A percentile compares a stretch with the other conserved stretches of the same genome.
Evolutionary conservation across 2,888 invertebrate genomes (phyloP).

Genomic region (Tenodera sinensis): DNA sequence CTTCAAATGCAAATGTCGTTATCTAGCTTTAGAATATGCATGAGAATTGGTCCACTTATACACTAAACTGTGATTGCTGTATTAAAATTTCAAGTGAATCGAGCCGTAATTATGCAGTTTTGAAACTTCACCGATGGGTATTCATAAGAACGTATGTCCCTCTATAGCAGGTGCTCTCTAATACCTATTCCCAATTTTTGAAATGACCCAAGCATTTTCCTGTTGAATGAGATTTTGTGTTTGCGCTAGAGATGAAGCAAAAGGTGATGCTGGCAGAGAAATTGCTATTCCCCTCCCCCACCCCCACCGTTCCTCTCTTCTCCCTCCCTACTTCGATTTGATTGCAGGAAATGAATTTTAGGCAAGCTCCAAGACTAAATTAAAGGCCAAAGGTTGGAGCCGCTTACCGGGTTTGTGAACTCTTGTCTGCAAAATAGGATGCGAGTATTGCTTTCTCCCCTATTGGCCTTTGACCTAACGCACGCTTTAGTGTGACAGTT

Average conservation of each 20-base stretch:
- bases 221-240: not conserved
- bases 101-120: too few relatives aligned
- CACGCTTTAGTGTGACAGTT: too few relatives aligned
- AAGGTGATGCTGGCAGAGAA: not conserved
- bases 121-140: too few relatives aligned
- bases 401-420: not conserved
- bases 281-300: not conserved
- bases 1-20: too few relatives aligned
- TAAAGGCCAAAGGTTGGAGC: not conserved
- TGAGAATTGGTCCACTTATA: too few relatives aligned
- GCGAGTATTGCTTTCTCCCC: too few relatives aligned
- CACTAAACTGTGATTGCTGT: too few relatives aligned
- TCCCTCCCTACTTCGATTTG: not conserved
- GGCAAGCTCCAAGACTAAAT: not conserved
- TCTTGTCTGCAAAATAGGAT: not conserved
- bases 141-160: too few relatives aligned
- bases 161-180: not conserved
- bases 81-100: too few relatives aligned
- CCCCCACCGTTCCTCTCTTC: not conserved
- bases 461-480: too few relatives aligned
- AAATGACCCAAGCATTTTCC: not conserved
- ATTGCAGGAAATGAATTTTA: slow-evolving; percentile 8
- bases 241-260: not conserved
- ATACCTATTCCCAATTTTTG: not conserved
- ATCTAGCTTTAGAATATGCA: too few relatives aligned